Conservation (phyloP, 2,113 vertebrate species). For the Leptobrachium ailaonicum region DNA sequence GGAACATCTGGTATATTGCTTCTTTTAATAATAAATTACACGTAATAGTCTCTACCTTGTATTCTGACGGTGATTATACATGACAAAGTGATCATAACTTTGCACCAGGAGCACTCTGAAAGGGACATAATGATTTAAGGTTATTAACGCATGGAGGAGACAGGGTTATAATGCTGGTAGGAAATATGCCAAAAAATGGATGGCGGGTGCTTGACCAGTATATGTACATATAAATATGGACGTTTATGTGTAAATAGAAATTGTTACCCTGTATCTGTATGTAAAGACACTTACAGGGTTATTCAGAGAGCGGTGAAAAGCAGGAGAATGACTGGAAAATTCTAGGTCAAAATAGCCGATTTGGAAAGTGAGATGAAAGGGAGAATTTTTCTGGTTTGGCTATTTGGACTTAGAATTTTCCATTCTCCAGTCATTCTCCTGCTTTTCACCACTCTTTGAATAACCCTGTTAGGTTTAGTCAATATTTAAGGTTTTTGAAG, state of each 20-base stretch:
- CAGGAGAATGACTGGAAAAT: no score
- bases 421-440: no score
- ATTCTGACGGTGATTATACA: slow-evolving; percentile 42
- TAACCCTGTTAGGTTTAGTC: no score
- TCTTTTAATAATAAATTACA: slow-evolving; percentile 45
- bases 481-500: no score
- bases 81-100: slow-evolving; percentile 48
- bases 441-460: no score
- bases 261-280: not conserved
- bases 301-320: no score
- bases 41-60: slow-evolving; percentile 47
- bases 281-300: not conserved
- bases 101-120: slow-evolving; percentile 17
- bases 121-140: slow-evolving; percentile 32
- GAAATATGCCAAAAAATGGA: slow-evolving; percentile 11
- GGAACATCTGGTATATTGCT: slow-evolving; percentile 49
- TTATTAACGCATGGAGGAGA: slow-evolving; percentile 27
- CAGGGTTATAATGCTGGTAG: slow-evolving; percentile 26
- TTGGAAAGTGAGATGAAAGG: no score
- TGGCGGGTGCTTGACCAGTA: not conserved
- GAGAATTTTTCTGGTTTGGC: no score
- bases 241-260: not conserved
- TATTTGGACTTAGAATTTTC: no score
- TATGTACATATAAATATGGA: not conserved
- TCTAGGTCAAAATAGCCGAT: no score